Conservation (phyloP, 2,797 vertebrate genomes). For the Mus caroli region DNA sequence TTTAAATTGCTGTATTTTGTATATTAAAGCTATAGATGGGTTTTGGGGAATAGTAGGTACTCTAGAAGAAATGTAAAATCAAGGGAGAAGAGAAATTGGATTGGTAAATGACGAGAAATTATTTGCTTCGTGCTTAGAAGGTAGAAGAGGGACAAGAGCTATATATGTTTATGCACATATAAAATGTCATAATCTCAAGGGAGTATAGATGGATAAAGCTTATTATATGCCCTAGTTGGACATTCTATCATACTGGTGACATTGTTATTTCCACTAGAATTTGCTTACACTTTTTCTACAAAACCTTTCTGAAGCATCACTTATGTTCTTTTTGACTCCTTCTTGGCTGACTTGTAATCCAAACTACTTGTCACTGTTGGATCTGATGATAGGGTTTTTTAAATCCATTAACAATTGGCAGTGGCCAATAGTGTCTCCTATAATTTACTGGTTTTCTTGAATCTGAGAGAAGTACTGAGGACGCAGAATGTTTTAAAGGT, state of each 20-base stretch:
- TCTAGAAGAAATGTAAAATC: conserved; percentile 15
- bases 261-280: conserved; percentile 7
- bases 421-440: conserved; percentile 67
- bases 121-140: conserved; percentile 28
- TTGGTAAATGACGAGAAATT: neutral
- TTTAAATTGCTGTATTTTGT: conserved; percentile 54
- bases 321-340: conserved; percentile 37
- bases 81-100: neutral
- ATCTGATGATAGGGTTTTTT: conserved; percentile 65
- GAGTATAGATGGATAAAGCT: neutral
- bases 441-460: conserved; percentile 71
- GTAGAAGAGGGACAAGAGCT: neutral
- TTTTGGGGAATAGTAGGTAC: neutral
- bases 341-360: conserved; percentile 25
- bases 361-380: neutral
- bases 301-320: conserved; percentile 5
- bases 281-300: conserved; percentile 44
- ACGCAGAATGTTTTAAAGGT: conserved; percentile 66
- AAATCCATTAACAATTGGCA: conserved; percentile 65
- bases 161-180: neutral
- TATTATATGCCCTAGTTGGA: neutral
- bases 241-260: neutral
- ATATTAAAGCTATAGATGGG: neutral
- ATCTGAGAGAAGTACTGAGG: conserved; percentile 67
- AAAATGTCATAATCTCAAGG: conserved; percentile 42